These are phyloP conservation scores for Mormyrops boulengeri DNA, from an alignment of 2,797 vertebrate genomes.

Conservation along the genomic window DNA sequence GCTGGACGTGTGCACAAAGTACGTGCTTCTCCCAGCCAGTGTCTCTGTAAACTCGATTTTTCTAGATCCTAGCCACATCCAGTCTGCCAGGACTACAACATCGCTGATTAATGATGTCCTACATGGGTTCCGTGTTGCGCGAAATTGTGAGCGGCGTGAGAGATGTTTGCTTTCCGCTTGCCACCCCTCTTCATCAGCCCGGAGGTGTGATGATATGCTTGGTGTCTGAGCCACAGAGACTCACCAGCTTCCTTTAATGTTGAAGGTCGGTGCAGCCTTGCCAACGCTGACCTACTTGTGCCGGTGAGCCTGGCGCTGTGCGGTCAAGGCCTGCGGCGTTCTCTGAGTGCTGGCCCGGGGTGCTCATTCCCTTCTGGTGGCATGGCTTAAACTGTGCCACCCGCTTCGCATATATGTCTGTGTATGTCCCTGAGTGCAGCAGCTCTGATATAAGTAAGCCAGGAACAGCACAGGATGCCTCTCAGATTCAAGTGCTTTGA, in stretches of 20 bases:
- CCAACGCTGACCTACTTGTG: slow-evolving; percentile 58
- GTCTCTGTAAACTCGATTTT: background rate
- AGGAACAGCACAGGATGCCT: background rate
- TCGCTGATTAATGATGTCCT: slow-evolving; percentile 16
- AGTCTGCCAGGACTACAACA: background rate
- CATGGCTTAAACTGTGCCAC: slow-evolving; percentile 35
- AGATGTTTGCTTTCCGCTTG: background rate
- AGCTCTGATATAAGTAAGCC: background rate
- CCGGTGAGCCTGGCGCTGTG: slow-evolving; percentile 39
- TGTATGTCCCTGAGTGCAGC: background rate
- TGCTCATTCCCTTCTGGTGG: slow-evolving; percentile 28
- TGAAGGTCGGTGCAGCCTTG: slow-evolving; percentile 28
- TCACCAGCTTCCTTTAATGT: slow-evolving; percentile 21
- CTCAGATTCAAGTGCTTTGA: background rate
- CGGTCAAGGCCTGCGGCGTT: slow-evolving; percentile 28
- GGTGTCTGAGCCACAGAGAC: background rate
- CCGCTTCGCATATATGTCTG: slow-evolving; percentile 16
- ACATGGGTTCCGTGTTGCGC: background rate
- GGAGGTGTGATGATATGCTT: background rate
- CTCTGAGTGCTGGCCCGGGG: slow-evolving; percentile 18
- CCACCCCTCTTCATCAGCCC: background rate
- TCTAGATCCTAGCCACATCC: background rate
- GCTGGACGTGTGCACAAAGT: background rate
- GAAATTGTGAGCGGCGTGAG: background rate
- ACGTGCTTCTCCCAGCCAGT: background rate